Evolutionary conservation across 2,888 invertebrate species (phyloP).

Genomic region (Folsomia candida): DNA sequence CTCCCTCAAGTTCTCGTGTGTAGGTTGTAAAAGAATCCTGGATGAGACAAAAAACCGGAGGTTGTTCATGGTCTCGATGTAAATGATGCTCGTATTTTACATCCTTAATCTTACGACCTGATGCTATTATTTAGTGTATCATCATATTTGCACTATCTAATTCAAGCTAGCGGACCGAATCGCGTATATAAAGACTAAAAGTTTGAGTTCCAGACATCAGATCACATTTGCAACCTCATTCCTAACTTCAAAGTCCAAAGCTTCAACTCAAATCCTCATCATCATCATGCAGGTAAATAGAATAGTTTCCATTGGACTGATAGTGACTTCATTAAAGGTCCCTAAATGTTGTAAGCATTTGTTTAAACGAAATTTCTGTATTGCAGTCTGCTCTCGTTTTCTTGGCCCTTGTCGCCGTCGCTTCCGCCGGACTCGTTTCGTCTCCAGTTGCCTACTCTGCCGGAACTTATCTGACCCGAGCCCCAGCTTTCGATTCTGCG

Average conservation of each 20-base stretch:
- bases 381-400: constrained; percentile 10
- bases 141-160: background rate
- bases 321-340: too few relatives aligned
- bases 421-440: constrained; percentile 8
- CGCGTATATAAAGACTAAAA: background rate
- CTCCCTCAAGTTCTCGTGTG: background rate
- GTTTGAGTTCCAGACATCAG: background rate
- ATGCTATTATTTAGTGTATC: background rate
- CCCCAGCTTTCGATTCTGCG: constrained; percentile 59
- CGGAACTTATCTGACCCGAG: constrained; percentile 53
- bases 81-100: background rate
- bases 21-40: background rate
- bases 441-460: background rate
- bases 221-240: background rate
- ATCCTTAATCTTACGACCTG: background rate
- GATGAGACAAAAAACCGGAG: background rate
- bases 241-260: background rate
- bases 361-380: background rate
- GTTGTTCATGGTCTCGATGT: background rate
- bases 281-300: constrained; percentile 18
- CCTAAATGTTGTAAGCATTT: too few relatives aligned
- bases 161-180: background rate
- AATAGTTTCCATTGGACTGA: too few relatives aligned
- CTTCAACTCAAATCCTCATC: background rate
- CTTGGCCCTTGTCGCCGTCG: constrained; percentile 14